Evolutionary conservation across 2,113 vertebrate species (phyloP).

Genomic region (Ranitomeya variabilis): DNA sequence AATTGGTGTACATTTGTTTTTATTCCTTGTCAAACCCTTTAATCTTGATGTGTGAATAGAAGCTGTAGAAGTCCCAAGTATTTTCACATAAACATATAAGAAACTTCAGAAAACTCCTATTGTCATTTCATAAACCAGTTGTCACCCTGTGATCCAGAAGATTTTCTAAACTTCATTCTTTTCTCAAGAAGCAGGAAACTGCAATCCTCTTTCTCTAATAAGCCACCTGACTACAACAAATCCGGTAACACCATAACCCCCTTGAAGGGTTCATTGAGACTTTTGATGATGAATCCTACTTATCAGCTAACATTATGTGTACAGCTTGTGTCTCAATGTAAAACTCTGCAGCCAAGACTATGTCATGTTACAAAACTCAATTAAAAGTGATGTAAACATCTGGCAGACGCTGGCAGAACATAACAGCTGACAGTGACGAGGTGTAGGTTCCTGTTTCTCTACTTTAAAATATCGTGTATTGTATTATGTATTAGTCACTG

Average conservation of each 20-base stretch:
- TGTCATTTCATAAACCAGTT: background rate
- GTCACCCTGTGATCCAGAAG: background rate
- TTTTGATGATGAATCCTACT: background rate
- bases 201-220: slow-evolving; percentile 22
- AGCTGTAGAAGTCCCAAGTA: too few relatives aligned
- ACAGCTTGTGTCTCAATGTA: background rate
- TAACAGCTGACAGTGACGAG: background rate
- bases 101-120: background rate
- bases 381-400: background rate
- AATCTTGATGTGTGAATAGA: too few relatives aligned
- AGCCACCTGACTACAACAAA: slow-evolving; percentile 13
- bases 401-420: background rate
- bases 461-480: slow-evolving; percentile 4
- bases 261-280: background rate
- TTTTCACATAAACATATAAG: too few relatives aligned
- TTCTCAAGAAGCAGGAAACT: background rate
- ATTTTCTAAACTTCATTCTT: background rate
- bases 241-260: slow-evolving; percentile 20
- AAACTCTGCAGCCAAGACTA: background rate
- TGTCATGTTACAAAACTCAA: background rate
- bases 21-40: too few relatives aligned
- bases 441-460: background rate
- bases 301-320: background rate
- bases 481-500: background rate
- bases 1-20: too few relatives aligned